A percentile compares a stretch with the other conserved stretches of the same genome.
phyloP scores from a whole-genome alignment of 2,888 invertebrate species.

The Hetaerina titia region DNA sequence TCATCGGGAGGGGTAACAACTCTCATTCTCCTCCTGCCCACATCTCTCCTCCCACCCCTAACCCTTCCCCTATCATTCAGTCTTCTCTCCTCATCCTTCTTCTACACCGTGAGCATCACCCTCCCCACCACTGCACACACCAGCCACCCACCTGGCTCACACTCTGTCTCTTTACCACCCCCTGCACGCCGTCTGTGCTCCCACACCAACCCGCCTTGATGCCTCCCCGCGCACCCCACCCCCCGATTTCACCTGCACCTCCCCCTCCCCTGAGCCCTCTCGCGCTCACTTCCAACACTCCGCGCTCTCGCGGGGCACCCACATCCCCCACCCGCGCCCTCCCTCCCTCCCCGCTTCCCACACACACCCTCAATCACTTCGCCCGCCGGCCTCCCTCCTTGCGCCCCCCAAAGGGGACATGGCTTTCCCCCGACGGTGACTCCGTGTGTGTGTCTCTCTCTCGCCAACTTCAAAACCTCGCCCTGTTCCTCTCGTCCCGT shows the following conservation, averaged over 20 bases:
- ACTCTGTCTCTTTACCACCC: neutral
- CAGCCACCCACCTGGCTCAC: neutral
- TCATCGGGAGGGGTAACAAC: neutral
- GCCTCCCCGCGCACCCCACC: neutral
- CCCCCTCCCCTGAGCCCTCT: neutral
- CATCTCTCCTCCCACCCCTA: neutral
- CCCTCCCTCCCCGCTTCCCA: neutral
- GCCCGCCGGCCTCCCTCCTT: neutral
- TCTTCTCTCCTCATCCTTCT: constrained; percentile 2
- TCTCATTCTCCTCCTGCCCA: neutral
- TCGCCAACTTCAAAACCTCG: neutral
- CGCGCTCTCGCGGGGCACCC: neutral
- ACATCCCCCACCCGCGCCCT: neutral
- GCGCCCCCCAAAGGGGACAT: neutral
- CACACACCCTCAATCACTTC: neutral
- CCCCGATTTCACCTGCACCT: neutral
- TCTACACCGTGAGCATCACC: neutral
- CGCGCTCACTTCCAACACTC: neutral
- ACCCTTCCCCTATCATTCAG: constrained; percentile 53
- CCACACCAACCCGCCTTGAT: neutral
- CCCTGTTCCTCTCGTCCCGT: neutral
- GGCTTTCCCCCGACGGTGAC: neutral
- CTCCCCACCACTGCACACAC: neutral
- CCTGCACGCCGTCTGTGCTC: neutral
- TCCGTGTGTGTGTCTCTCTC: neutral